These are phyloP conservation scores for Atherix ibis DNA, from an alignment of 2,888 invertebrate genomes.

Conservation along the genomic window DNA sequence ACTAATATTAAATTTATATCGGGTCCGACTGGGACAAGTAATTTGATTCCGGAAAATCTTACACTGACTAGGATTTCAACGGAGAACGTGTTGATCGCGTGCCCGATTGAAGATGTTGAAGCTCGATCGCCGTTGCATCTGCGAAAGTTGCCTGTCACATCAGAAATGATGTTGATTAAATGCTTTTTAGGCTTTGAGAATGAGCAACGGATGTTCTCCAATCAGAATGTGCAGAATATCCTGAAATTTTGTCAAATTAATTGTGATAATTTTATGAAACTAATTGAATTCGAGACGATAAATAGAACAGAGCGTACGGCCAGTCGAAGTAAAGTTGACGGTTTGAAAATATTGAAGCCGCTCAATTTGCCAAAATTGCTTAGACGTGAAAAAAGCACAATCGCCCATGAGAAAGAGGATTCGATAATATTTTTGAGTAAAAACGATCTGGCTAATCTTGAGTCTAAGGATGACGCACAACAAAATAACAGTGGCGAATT, in stretches of 20 bases:
- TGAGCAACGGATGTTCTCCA: constrained; percentile 31
- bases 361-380: constrained; percentile 27
- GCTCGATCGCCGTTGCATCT: constrained; percentile 34
- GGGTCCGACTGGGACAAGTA: constrained; percentile 19
- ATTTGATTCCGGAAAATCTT: constrained; percentile 26
- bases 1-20: constrained; percentile 28
- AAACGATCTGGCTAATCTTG: constrained; percentile 47
- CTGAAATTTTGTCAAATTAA: constrained; percentile 32
- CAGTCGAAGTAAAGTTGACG: constrained; percentile 36
- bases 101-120: constrained; percentile 36
- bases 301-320: constrained; percentile 29
- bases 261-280: constrained; percentile 29
- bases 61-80: constrained; percentile 24
- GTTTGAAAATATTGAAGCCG: constrained; percentile 38
- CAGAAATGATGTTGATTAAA: constrained; percentile 28
- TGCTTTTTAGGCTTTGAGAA: constrained; percentile 29
- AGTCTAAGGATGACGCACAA: constrained; percentile 22
- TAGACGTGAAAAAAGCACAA: constrained; percentile 29
- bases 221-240: constrained; percentile 31
- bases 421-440: constrained; percentile 52
- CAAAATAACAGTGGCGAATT: not conserved
- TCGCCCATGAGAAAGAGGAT: constrained; percentile 43
- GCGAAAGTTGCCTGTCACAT: constrained; percentile 34
- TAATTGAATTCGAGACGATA: constrained; percentile 28
- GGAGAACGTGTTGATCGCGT: constrained; percentile 34